A percentile compares a stretch with the other conserved stretches of the same genome.
These are phyloP conservation scores for Damaliscus lunatus DNA, from an alignment of 2,113 vertebrate genomes.

Conservation along the genomic window DNA sequence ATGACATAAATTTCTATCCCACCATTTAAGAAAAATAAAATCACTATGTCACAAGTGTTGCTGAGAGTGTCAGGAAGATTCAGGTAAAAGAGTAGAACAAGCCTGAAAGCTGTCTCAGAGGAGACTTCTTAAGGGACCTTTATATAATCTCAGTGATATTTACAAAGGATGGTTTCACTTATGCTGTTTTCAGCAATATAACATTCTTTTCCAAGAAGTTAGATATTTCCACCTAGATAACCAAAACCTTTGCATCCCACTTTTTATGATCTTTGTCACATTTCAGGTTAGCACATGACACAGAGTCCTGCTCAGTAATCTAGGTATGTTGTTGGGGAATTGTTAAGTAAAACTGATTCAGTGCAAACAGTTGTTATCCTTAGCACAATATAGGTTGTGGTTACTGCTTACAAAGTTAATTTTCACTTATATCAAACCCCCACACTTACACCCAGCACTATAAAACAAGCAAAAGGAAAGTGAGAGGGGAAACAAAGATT, in stretches of 20 bases:
- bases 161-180: background rate
- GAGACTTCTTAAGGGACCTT: background rate
- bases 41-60: background rate
- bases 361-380: background rate
- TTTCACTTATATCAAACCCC: background rate
- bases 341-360: background rate
- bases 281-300: background rate
- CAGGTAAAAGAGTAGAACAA: background rate
- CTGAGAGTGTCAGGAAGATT: background rate
- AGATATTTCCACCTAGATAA: background rate
- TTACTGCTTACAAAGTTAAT: background rate
- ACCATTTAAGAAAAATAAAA: background rate
- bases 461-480: background rate
- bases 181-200: background rate
- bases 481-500: background rate
- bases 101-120: background rate
- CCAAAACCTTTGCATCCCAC: background rate
- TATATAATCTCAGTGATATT: background rate
- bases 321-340: background rate
- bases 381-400: background rate
- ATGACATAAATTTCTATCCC: background rate
- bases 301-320: background rate
- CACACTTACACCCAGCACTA: background rate
- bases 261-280: background rate
- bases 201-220: background rate